A percentile compares a stretch with the other conserved stretches of the same genome.
Conservation (phyloP, 2,113 vertebrate species). For the Saccopteryx leptura region DNA sequence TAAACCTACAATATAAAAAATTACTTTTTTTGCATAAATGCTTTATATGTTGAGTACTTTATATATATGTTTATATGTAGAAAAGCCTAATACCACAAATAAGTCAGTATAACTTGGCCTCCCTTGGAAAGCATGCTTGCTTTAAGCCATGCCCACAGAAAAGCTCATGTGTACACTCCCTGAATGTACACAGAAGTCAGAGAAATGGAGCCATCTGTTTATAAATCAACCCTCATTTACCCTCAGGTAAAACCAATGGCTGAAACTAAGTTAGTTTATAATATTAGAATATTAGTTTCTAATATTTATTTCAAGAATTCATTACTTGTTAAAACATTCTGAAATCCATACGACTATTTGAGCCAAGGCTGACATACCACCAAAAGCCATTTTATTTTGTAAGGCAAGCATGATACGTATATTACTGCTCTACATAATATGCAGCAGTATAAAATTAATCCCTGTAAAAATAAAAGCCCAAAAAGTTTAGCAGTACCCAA, state of each 20-base stretch:
- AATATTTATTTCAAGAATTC: constrained; percentile 58
- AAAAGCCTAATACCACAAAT: constrained; percentile 18
- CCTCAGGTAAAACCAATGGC: background rate
- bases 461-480: constrained; percentile 45
- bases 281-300: constrained; percentile 27
- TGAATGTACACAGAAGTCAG: constrained; percentile 24
- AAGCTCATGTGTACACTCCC: constrained; percentile 38
- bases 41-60: background rate
- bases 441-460: background rate
- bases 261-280: too few relatives aligned
- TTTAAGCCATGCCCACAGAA: constrained; percentile 38
- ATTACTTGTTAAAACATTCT: constrained; percentile 44
- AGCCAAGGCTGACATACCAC: background rate
- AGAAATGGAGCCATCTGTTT: constrained; percentile 34
- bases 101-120: constrained; percentile 19
- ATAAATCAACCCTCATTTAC: constrained; percentile 17
- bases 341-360: constrained; percentile 12
- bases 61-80: too few relatives aligned
- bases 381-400: constrained; percentile 15
- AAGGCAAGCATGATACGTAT: constrained; percentile 16
- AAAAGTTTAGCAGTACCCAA: constrained; percentile 2
- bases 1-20: background rate
- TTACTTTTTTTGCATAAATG: too few relatives aligned
- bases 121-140: background rate
- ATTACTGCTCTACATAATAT: background rate